phyloP scores from a whole-genome alignment of 1,140 invertebrate species.

The Atopsyche davidsoni region DNA sequence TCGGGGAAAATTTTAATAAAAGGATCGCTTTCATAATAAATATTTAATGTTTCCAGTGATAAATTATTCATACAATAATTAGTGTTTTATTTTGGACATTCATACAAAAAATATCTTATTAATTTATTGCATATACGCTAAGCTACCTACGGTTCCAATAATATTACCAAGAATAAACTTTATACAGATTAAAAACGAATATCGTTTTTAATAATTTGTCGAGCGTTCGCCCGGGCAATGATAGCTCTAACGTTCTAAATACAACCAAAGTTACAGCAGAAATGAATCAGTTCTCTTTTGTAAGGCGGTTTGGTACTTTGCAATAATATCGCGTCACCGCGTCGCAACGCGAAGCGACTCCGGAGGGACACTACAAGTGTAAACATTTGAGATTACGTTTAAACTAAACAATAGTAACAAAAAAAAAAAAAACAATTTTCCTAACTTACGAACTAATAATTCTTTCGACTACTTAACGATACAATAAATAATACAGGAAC shows the following conservation, averaged over 20 bases:
- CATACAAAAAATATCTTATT: slow-evolving; percentile 25
- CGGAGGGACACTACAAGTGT: too few relatives aligned
- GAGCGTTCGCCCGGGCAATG: too few relatives aligned
- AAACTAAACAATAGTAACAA: too few relatives aligned
- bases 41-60: slow-evolving; percentile 23
- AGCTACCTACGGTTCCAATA: slow-evolving; percentile 16
- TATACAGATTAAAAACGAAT: slow-evolving; percentile 20
- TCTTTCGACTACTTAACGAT: slow-evolving; percentile 25
- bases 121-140: slow-evolving; percentile 22
- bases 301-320: too few relatives aligned
- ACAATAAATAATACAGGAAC: slow-evolving; percentile 31
- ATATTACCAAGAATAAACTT: slow-evolving; percentile 7
- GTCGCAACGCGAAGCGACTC: too few relatives aligned
- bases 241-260: too few relatives aligned
- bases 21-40: slow-evolving; percentile 18
- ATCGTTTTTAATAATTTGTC: slow-evolving; percentile 17
- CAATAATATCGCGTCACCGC: too few relatives aligned
- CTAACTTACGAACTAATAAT: slow-evolving; percentile 28
- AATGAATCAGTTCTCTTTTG: too few relatives aligned
- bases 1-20: slow-evolving; percentile 2
- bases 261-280: too few relatives aligned
- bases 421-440: slow-evolving; percentile 28
- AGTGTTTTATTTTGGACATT: slow-evolving; percentile 15
- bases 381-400: too few relatives aligned
- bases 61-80: slow-evolving; percentile 20